phyloP scores from a whole-genome alignment of 2,113 vertebrate genomes.

The Elanoides forficatus region DNA sequence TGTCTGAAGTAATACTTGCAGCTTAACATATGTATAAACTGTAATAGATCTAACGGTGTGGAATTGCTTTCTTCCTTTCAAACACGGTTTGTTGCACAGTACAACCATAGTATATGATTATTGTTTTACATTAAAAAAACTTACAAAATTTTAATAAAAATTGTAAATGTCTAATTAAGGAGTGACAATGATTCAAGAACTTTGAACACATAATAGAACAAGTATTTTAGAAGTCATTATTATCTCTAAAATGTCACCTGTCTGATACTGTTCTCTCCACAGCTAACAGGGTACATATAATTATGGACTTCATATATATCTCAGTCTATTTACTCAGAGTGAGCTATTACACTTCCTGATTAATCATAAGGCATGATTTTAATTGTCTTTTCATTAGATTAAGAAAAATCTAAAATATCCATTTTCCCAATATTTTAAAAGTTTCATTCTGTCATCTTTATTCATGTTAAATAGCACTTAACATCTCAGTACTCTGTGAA shows the following conservation, averaged over 20 bases:
- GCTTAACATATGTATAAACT: background rate
- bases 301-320: background rate
- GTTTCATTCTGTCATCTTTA: background rate
- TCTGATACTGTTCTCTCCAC: background rate
- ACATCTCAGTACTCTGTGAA: background rate
- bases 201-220: background rate
- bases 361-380: background rate
- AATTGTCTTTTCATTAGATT: constrained; percentile 3
- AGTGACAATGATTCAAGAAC: background rate
- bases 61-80: background rate
- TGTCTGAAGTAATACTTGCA: background rate
- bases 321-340: background rate
- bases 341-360: background rate
- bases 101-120: background rate
- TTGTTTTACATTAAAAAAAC: background rate
- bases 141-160: background rate
- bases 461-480: background rate
- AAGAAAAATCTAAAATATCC: constrained; percentile 3
- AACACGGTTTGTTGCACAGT: background rate
- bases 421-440: constrained; percentile 24
- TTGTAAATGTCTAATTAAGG: background rate
- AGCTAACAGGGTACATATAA: background rate
- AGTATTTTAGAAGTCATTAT: constrained; percentile 6
- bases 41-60: background rate
- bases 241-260: constrained; percentile 3